Evolutionary conservation across 1,140 invertebrate genomes (phyloP), one percentile per base, ranked within the genome.

Genomic region (Trichonephila clavata): DNA sequence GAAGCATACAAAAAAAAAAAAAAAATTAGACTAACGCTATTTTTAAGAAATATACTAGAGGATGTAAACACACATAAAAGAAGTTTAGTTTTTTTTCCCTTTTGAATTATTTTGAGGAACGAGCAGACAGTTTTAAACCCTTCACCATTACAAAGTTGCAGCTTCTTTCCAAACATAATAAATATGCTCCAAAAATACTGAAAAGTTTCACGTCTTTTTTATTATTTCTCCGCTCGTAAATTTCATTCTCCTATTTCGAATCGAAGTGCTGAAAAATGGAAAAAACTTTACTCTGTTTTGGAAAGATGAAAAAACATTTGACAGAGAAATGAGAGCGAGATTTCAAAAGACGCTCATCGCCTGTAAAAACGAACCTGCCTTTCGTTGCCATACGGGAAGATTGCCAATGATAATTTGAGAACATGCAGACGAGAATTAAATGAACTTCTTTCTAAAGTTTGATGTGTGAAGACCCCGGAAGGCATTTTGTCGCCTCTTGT

Each of bases 401-500:
- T 63, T 86, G 84, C 84, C 84, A 86, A 39, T 32, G 84, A 32
- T 86, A 86, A 86, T 86, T 63, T 60, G n/a, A 86, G 84, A 86
- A 61, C 84, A 10, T 86, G 84, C 32, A 16, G 24, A 86, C 59
- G 59, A 61, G 59, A 57, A 86, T 10, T 61, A 60, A 86, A 39
- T 18, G 5, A 61, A 84, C 21, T 50, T 59, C 20, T 32, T 84
- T 84, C 50, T 20, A n/a, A 57, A 50, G 20, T 84, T 59, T 24
- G 71, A 77, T 18, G 71, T 18, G 71, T 77, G 16, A 18, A 32
- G 27, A 18, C 32, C 24, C 16, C 16, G 18, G 14, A 77, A 77
- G 18, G 32, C 32, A 39, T 18, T 71, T 27, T 27, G 7, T 39
- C 16, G 71, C 65, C 13, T 27, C 10, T 68, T 8, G 63, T n/a